Evolutionary conservation across 2,888 invertebrate genomes (phyloP), one percentile per base, ranked within the genome.

Genomic region (Dromius quadrimaculatus): DNA sequence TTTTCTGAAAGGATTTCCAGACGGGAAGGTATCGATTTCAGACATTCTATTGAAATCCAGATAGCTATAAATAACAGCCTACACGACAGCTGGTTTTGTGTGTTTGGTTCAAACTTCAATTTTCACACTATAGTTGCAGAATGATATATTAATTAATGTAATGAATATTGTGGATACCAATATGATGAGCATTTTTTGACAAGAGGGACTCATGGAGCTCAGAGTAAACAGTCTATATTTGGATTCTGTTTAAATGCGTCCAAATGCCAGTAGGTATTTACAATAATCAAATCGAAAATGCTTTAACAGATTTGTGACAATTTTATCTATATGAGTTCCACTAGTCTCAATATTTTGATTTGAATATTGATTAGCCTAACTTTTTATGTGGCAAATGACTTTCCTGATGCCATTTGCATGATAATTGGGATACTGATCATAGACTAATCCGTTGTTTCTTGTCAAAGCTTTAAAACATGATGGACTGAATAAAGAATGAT

Each of bases 201-300:
- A 54, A 54, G 28, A 28, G 50, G 50, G 23, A 54, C 28, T 54
- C 50, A 54, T 54, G 20, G 28, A 54, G 8, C 28, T 6, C 28
- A 54, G 28, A 23, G 32, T 28, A 28, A 54, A 54, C 28, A 54
- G 28, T 54, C 50, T 54, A 54, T 54, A 54, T 54, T 54, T 28
- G 28, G 28, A 54, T 54, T 50, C 28, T 6, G 50, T 54, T 54
- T 41, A 17, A 54, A 54, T 54, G 28, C 50, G 50, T 13, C 28
- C 23, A 54, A 54, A 54, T 54, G 20, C 28, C n/a, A 28, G 23
- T 54, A 54, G 50, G 50, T 54, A 54, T 54, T 54, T 54, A 54
- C 50, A 54, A 54, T 54, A 54, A 54, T 54, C 28, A 54, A 54
- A 54, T 28, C 28, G 50, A 54, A 54, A 54, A 54, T 28, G 50